A percentile compares a stretch with the other conserved stretches of the same genome.
Conservation (phyloP, 1,140 invertebrate species). For the Orchesella cincta region DNA sequence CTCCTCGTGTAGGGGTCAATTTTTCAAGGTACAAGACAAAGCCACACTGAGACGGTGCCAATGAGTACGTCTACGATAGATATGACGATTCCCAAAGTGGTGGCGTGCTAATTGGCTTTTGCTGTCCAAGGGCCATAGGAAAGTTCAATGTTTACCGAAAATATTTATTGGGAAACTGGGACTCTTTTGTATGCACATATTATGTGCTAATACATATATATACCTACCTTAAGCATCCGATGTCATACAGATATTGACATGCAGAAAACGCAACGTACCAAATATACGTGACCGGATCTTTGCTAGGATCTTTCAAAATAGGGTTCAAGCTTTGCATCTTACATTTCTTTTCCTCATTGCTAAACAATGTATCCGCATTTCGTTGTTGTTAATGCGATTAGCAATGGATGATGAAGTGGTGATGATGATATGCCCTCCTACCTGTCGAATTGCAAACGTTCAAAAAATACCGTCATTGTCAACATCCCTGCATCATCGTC, state of each 20-base stretch:
- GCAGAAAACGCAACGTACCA: too few species aligned
- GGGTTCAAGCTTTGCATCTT: background rate
- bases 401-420: background rate
- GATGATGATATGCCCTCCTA: background rate
- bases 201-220: background rate
- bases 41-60: too few species aligned
- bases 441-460: background rate
- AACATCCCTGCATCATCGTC: background rate
- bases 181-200: background rate
- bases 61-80: too few species aligned
- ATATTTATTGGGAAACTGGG: background rate
- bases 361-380: slow-evolving; percentile 12
- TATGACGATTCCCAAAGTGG: too few species aligned
- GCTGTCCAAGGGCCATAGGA: slow-evolving; percentile 10
- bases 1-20: too few species aligned
- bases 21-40: too few species aligned
- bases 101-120: slow-evolving; percentile 10
- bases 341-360: background rate
- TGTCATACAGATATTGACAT: too few species aligned
- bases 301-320: background rate
- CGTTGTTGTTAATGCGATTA: slow-evolving; percentile 2
- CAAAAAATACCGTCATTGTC: background rate
- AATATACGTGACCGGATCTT: slow-evolving; percentile 13
- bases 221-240: background rate
- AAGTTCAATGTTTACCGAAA: background rate